Conservation (phyloP, 2,113 vertebrate species). For the Tapirus terrestris region DNA sequence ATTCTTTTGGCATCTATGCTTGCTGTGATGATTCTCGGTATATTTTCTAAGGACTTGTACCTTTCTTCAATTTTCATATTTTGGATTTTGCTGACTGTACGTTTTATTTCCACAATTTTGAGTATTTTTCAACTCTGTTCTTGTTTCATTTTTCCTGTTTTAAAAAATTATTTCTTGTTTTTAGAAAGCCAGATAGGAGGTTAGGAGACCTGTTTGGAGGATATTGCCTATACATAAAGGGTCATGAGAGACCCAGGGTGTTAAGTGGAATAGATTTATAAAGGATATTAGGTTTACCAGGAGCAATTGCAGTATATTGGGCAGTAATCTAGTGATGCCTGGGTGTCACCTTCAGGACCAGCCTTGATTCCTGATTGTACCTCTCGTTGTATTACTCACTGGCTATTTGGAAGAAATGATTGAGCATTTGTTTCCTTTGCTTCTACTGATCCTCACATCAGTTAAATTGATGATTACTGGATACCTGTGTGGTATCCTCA, state of each 20-base stretch:
- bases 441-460: neutral
- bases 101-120: neutral
- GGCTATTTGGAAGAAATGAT: neutral
- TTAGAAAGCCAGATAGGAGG: neutral
- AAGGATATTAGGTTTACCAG: neutral
- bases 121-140: neutral
- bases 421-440: neutral
- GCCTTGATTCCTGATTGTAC: neutral
- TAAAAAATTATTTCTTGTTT: neutral
- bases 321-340: neutral
- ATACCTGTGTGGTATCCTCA: neutral
- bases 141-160: slow-evolving; percentile 26
- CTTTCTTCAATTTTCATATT: neutral
- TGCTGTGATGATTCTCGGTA: neutral
- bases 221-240: neutral
- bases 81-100: neutral
- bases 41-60: neutral
- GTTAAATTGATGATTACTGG: neutral
- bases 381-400: neutral
- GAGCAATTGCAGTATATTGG: neutral
- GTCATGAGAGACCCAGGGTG: neutral
- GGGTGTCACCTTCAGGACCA: neutral
- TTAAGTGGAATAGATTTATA: neutral
- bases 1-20: neutral
- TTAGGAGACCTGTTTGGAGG: neutral